These are phyloP conservation scores for Xanthia togata DNA, from an alignment of 2,888 invertebrate genomes.

Conservation along the genomic window DNA sequence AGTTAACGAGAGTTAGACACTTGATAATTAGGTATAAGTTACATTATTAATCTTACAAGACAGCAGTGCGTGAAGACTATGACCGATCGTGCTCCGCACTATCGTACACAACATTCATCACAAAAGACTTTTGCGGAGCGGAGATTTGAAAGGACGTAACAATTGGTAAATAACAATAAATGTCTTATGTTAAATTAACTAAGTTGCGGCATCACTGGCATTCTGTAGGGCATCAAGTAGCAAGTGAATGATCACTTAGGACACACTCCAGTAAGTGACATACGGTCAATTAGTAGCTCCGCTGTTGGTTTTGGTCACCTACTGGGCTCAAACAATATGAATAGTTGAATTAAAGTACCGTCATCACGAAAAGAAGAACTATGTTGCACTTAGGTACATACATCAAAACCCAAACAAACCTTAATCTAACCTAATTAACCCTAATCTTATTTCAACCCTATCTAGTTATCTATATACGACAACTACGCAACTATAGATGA, in stretches of 20 bases:
- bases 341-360: neutral
- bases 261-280: neutral
- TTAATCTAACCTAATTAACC: too few relatives aligned
- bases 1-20: neutral
- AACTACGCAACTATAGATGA: neutral
- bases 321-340: neutral
- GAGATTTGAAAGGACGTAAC: neutral
- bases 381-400: conserved; percentile 15
- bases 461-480: neutral
- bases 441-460: too few relatives aligned
- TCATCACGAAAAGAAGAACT: neutral
- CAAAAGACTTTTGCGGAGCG: neutral
- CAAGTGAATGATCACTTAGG: neutral
- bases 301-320: neutral
- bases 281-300: neutral
- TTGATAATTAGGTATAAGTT: neutral
- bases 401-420: too few relatives aligned
- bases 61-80: neutral
- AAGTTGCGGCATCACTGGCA: neutral
- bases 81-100: neutral
- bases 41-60: neutral
- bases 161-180: too few relatives aligned
- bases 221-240: neutral
- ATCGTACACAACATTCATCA: neutral
- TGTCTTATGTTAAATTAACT: too few relatives aligned